These are phyloP conservation scores for Eriosoma lanigerum DNA, from an alignment of 1,140 invertebrate genomes.

Conservation along the genomic window DNA sequence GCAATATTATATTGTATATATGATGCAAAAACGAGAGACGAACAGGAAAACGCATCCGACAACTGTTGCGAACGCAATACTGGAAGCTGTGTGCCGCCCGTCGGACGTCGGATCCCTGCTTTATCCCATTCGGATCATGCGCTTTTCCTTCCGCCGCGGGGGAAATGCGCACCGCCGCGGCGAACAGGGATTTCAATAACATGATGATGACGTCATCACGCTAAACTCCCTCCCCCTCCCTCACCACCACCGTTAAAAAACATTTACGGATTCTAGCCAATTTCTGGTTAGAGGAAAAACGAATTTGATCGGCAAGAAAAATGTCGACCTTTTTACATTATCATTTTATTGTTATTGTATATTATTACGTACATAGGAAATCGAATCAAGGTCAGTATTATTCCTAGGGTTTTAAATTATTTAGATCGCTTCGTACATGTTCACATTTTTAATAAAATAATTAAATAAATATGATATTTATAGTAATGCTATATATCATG, in stretches of 20 bases:
- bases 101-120: background rate
- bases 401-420: background rate
- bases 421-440: background rate
- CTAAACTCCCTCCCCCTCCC: background rate
- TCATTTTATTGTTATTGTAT: background rate
- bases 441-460: too few relatives aligned
- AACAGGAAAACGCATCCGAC: background rate
- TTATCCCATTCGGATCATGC: constrained; percentile 23
- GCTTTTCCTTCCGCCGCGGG: constrained; percentile 25
- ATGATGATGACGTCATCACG: background rate
- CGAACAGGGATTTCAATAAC: constrained; percentile 24
- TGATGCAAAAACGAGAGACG: constrained; percentile 11
- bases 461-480: too few relatives aligned
- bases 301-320: background rate
- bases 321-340: background rate
- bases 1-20: background rate
- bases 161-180: background rate
- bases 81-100: constrained; percentile 39
- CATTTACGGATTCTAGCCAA: background rate
- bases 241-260: too few relatives aligned
- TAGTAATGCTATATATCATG: too few relatives aligned
- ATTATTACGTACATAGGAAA: background rate
- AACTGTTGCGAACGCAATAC: constrained; percentile 22
- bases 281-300: background rate
- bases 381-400: background rate